These are phyloP conservation scores for Harpalus rubripes DNA, from an alignment of 2,888 invertebrate genomes.

Conservation along the genomic window DNA sequence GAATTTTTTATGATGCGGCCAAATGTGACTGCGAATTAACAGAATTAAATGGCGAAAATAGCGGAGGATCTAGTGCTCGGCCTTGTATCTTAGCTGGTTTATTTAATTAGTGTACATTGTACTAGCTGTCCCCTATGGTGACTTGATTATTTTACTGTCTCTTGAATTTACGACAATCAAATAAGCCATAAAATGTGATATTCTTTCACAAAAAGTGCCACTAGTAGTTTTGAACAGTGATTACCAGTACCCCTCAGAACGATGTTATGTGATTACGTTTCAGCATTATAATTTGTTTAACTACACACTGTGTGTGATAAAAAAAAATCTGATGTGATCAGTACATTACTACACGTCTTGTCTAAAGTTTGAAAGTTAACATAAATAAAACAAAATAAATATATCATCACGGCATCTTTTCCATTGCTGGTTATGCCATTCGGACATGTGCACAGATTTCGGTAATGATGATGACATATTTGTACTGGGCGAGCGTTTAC, in stretches of 20 bases:
- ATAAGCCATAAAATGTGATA: slow-evolving; percentile 11
- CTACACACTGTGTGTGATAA: no score
- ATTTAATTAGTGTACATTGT: slow-evolving; percentile 34
- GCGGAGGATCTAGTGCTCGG: neutral
- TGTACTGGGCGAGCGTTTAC: no score
- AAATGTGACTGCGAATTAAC: slow-evolving; percentile 48
- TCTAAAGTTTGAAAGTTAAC: no score
- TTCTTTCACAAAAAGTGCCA: neutral
- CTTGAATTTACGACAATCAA: slow-evolving; percentile 16
- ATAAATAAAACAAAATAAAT: no score
- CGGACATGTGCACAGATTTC: no score
- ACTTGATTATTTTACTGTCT: slow-evolving; percentile 1
- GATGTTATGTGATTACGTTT: neutral
- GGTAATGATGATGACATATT: no score
- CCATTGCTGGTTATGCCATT: no score
- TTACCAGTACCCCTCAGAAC: neutral
- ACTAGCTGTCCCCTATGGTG: neutral
- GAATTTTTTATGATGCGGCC: slow-evolving; percentile 63
- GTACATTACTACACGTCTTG: no score
- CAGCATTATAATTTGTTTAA: neutral
- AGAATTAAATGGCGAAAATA: slow-evolving; percentile 55
- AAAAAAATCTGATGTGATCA: no score
- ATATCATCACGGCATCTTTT: no score
- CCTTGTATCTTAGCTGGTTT: slow-evolving; percentile 16
- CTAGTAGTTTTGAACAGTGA: neutral